These are phyloP conservation scores for Silurus asotus DNA, from an alignment of 2,113 vertebrate genomes.

Conservation along the genomic window DNA sequence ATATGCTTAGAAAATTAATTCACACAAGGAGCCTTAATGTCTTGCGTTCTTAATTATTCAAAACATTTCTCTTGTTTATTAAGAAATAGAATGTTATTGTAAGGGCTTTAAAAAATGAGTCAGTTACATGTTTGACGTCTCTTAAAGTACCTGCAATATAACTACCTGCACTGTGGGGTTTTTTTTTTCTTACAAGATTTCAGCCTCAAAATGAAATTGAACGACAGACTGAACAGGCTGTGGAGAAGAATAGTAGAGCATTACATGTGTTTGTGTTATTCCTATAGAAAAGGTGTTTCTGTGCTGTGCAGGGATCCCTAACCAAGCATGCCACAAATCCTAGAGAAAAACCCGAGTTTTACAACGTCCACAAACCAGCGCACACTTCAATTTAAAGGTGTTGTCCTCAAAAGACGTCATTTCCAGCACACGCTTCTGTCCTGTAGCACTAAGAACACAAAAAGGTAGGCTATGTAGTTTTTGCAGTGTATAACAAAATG, in stretches of 20 bases:
- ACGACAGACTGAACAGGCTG: neutral
- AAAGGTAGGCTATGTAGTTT: neutral
- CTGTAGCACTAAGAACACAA: neutral
- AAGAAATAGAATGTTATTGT: neutral
- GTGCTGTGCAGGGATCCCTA: neutral
- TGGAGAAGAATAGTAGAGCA: neutral
- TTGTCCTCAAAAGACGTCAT: constrained; percentile 11
- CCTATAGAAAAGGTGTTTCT: neutral
- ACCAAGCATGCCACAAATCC: constrained; percentile 21
- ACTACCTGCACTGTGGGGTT: neutral
- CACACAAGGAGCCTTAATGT: accelerated
- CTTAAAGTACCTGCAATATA: neutral
- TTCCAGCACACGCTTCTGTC: constrained; percentile 20
- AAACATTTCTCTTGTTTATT: neutral
- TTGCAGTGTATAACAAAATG: neutral
- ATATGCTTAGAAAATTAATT: neutral
- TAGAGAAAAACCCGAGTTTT: neutral
- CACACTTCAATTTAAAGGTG: neutral
- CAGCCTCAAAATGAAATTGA: neutral
- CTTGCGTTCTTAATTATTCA: neutral
- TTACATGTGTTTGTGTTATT: neutral
- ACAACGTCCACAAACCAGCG: neutral
- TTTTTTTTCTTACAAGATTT: too few species aligned
- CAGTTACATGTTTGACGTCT: neutral
- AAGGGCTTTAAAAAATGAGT: neutral